A percentile compares a stretch with the other conserved stretches of the same genome.
phyloP scores from a whole-genome alignment of 2,113 vertebrate genomes.

The Rana temporaria region DNA sequence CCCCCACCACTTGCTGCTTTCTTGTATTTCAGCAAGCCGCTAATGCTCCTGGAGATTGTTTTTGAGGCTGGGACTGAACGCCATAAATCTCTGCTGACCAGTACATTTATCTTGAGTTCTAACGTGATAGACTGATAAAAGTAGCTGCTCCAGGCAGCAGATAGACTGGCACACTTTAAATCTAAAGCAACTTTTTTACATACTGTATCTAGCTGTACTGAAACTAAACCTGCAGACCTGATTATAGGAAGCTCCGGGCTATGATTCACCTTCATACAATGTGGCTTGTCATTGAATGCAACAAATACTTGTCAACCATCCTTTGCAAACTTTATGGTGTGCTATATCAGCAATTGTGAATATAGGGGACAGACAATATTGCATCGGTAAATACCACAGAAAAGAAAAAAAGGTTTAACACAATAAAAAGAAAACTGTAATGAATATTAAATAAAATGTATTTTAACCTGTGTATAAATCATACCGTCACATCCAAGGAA shows the following conservation, averaged over 20 bases:
- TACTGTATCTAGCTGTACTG: conserved; percentile 28
- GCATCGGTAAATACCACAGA: too few relatives aligned
- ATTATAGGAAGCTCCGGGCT: conserved; percentile 32
- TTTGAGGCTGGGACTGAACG: conserved; percentile 42
- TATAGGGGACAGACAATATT: too few relatives aligned
- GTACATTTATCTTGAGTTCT: conserved; percentile 53
- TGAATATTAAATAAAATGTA: too few relatives aligned
- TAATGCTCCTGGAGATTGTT: conserved; percentile 41
- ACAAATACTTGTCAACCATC: neutral
- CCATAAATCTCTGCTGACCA: conserved; percentile 53
- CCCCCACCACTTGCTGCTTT: neutral
- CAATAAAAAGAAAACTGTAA: too few relatives aligned
- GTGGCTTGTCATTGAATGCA: conserved; percentile 17
- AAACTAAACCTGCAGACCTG: conserved; percentile 35
- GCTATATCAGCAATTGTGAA: too few relatives aligned
- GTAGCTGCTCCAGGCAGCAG: conserved; percentile 43
- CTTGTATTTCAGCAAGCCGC: conserved; percentile 26
- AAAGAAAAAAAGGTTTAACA: too few relatives aligned
- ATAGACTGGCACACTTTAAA: conserved; percentile 50
- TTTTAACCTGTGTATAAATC: too few relatives aligned
- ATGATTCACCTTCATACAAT: conserved; percentile 33
- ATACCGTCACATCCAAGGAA: too few relatives aligned
- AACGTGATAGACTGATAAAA: conserved; percentile 51
- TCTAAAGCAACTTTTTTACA: conserved; percentile 53
- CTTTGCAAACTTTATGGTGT: neutral